Evolutionary conservation across 1,140 invertebrate species (phyloP).

Genomic region (Oreohelix idahoensis): DNA sequence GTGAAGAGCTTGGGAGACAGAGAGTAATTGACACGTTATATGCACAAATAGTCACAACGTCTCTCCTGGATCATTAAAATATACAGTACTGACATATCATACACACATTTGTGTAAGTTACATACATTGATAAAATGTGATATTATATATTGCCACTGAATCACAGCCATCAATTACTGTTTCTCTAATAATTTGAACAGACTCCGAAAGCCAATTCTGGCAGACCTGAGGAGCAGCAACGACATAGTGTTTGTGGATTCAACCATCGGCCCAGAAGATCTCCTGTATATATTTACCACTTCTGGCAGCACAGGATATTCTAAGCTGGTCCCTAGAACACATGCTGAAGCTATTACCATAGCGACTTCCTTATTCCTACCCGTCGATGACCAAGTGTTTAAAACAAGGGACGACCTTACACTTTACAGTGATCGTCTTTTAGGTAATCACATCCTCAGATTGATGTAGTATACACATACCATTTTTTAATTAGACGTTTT

Average conservation of each 20-base stretch:
- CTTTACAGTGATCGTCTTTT: neutral
- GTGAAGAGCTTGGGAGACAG: no score
- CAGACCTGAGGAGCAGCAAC: neutral
- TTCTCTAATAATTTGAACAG: neutral
- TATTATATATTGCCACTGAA: no score
- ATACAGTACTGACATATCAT: no score
- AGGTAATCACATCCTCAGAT: constrained; percentile 7
- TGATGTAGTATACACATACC: no score
- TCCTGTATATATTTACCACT: neutral
- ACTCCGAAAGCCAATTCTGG: neutral
- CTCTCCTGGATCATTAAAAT: no score
- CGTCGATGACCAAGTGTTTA: neutral
- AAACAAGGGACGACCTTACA: neutral
- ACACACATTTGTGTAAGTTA: no score
- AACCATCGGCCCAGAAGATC: neutral
- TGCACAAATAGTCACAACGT: no score
- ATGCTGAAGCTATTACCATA: neutral
- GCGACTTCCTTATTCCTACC: neutral
- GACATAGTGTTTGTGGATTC: neutral
- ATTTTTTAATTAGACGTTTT: no score
- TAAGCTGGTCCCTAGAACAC: neutral
- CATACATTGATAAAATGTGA: no score
- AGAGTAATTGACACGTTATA: no score
- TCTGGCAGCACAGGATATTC: constrained; percentile 1
- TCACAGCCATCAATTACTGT: no score